phyloP scores from a whole-genome alignment of 2,888 invertebrate genomes.

The Boloria euphrosyne region DNA sequence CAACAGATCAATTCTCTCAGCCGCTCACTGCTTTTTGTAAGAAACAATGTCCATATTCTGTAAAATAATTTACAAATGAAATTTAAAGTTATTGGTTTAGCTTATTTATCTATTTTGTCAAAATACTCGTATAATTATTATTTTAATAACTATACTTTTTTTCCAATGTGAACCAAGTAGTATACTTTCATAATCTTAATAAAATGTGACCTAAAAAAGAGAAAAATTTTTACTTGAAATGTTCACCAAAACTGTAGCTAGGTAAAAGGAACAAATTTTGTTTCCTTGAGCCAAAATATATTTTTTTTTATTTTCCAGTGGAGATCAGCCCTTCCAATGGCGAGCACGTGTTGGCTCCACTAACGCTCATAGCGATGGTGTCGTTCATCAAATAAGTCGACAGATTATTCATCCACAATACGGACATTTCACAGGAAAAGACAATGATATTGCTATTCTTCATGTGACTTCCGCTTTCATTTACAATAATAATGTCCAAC shows the following conservation, averaged over 20 bases:
- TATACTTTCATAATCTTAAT: no score
- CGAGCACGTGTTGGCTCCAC: conserved; percentile 56
- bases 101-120: no score
- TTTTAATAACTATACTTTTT: no score
- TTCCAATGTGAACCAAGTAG: no score
- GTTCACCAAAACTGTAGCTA: not conserved
- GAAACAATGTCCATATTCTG: conserved; percentile 11
- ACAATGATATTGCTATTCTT: conserved; percentile 60
- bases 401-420: conserved; percentile 50
- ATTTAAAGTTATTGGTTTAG: no score
- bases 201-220: no score
- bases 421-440: conserved; percentile 49
- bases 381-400: conserved; percentile 37
- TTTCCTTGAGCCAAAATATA: not conserved
- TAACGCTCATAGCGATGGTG: conserved; percentile 55
- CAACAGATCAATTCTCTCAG: conserved; percentile 38
- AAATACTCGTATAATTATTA: no score
- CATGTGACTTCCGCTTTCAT: conserved; percentile 27
- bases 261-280: no score
- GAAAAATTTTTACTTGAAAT: no score
- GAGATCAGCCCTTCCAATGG: conserved; percentile 47
- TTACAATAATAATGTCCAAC: conserved; percentile 40
- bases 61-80: not conserved
- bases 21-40: conserved; percentile 43
- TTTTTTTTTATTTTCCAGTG: conserved; percentile 43